These are phyloP conservation scores for Pandemis cinnamomeana DNA, from an alignment of 2,888 invertebrate species.

Conservation along the genomic window DNA sequence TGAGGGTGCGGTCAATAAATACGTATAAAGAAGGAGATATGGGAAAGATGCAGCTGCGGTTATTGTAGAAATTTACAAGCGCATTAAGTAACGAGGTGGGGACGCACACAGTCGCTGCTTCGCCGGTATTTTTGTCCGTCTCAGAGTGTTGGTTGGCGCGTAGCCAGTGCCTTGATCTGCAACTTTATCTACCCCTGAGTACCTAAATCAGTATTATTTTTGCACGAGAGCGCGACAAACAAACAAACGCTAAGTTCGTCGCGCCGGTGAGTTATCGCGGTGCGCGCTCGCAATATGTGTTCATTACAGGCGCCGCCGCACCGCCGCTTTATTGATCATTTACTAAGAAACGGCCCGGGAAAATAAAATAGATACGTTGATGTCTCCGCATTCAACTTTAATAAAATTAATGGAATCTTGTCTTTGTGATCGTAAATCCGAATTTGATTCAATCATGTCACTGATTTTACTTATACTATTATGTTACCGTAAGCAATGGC, in stretches of 20 bases:
- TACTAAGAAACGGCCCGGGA: neutral
- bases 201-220: constrained; percentile 45
- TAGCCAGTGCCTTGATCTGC: constrained; percentile 61
- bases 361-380: neutral
- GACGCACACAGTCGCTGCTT: constrained; percentile 3
- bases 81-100: constrained; percentile 37
- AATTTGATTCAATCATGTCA: too few relatives aligned
- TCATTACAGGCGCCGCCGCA: constrained; percentile 4
- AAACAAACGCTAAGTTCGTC: constrained; percentile 45
- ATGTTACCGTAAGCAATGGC: too few relatives aligned
- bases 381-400: neutral
- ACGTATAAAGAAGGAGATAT: constrained; percentile 33
- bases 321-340: constrained; percentile 5
- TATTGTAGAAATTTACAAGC: constrained; percentile 30
- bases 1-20: constrained; percentile 38
- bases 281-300: constrained; percentile 2
- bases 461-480: too few relatives aligned
- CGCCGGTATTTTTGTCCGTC: constrained; percentile 46
- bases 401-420: neutral
- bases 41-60: constrained; percentile 36
- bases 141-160: constrained; percentile 64
- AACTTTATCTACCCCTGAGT: constrained; percentile 51
- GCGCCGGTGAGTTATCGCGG: constrained; percentile 14
- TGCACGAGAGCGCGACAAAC: constrained; percentile 45
- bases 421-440: neutral